Conservation (phyloP, 2,113 vertebrate genomes). For the Xiphophorus couchianus region DNA sequence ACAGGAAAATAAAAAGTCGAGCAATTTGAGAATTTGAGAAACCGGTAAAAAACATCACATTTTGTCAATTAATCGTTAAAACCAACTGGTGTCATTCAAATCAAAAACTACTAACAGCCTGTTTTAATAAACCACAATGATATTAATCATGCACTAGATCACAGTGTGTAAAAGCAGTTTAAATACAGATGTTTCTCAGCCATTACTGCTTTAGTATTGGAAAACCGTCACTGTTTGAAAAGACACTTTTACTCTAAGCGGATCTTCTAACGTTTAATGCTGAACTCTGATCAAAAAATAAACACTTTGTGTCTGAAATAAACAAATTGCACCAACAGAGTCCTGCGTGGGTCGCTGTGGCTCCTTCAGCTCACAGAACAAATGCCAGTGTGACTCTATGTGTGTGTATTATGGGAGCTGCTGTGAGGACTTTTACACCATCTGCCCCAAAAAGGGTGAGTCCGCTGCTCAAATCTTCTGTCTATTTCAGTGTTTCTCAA, state of each 20-base stretch:
- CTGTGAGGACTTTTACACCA: slow-evolving; percentile 82
- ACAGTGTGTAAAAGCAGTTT: background rate
- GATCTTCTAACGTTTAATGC: background rate
- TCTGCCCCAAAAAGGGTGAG: slow-evolving; percentile 87
- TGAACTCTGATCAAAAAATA: background rate
- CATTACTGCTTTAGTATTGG: no score
- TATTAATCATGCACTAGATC: background rate
- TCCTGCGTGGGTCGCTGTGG: slow-evolving; percentile 86
- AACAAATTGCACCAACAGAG: slow-evolving; percentile 73
- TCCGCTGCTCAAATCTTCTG: background rate
- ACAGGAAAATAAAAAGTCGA: no score
- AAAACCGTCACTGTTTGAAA: background rate
- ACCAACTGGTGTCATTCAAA: background rate
- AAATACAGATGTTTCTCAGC: background rate
- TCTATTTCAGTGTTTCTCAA: no score
- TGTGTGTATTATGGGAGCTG: slow-evolving; percentile 93
- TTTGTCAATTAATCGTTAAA: background rate
- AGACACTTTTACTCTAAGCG: background rate
- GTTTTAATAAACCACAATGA: background rate
- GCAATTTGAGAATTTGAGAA: no score
- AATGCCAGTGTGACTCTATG: slow-evolving; percentile 92
- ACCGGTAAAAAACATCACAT: no score
- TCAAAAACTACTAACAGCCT: background rate
- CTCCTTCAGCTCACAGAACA: slow-evolving; percentile 76
- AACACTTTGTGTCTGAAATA: background rate